A percentile compares a stretch with the other conserved stretches of the same genome.
These are phyloP conservation scores for Hyles lineata DNA, from an alignment of 2,888 invertebrate genomes.

Conservation along the genomic window DNA sequence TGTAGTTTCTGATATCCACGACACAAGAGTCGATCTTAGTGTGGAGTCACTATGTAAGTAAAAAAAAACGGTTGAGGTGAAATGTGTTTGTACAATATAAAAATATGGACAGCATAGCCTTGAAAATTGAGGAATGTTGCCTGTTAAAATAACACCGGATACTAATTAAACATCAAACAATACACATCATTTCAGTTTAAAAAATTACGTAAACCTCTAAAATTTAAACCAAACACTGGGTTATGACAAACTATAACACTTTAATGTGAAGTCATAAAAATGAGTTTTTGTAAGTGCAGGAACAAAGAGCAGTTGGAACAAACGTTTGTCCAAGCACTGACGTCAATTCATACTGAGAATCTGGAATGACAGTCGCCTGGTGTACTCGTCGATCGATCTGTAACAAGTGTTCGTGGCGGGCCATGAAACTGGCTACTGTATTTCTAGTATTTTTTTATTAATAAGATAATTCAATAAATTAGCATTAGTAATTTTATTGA, in stretches of 20 bases:
- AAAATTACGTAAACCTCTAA: neutral
- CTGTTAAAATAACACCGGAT: neutral
- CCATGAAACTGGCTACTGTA: neutral
- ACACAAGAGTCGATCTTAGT: too few relatives aligned
- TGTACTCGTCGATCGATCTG: conserved; percentile 15
- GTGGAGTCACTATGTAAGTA: too few relatives aligned
- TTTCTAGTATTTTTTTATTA: neutral
- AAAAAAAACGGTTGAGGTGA: too few relatives aligned
- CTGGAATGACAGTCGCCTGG: conserved; percentile 14
- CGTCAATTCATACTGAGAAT: conserved; percentile 25
- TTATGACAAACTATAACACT: conserved; percentile 14
- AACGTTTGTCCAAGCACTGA: conserved; percentile 29
- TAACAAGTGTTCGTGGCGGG: conserved; percentile 10
- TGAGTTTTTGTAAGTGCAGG: conserved; percentile 18
- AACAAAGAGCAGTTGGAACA: conserved; percentile 26
- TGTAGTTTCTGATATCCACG: too few relatives aligned
- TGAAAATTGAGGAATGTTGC: neutral
- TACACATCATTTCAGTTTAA: neutral
- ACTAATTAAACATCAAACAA: neutral
- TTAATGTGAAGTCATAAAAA: conserved; percentile 35
- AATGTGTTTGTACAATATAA: too few relatives aligned
- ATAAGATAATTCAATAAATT: neutral
- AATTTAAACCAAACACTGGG: neutral
- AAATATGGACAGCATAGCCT: too few relatives aligned
- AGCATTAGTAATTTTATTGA: too few relatives aligned